phyloP scores from a whole-genome alignment of 2,888 invertebrate genomes.

The Chloroclystis v-ata region DNA sequence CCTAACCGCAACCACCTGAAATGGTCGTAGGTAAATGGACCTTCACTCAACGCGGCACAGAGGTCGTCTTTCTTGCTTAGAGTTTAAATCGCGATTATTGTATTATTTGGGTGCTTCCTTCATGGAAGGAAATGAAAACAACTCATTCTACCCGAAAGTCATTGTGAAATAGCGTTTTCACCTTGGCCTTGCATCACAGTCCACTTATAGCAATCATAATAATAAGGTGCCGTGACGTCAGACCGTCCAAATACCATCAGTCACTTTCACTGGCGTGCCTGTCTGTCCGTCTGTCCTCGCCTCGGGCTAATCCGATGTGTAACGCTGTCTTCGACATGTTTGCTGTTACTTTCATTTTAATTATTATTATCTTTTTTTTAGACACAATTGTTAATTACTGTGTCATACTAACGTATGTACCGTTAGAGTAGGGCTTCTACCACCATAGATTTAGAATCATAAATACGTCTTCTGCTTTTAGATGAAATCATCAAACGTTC shows the following conservation, averaged over 20 bases:
- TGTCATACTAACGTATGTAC: background rate
- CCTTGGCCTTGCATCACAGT: background rate
- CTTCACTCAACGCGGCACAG: no score
- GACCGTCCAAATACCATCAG: constrained; percentile 57
- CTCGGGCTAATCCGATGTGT: constrained; percentile 33
- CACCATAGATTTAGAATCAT: no score
- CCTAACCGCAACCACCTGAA: no score
- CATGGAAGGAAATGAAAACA: no score
- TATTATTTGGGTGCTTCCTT: no score
- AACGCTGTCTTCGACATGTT: constrained; percentile 23
- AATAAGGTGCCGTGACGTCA: constrained; percentile 50
- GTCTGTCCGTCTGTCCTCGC: constrained; percentile 38
- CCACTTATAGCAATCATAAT: constrained; percentile 16
- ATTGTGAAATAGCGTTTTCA: background rate
- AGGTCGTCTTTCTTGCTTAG: no score
- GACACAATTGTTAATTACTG: no score
- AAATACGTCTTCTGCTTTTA: no score
- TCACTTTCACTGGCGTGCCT: constrained; percentile 70
- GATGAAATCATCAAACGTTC: background rate
- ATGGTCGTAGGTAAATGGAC: no score
- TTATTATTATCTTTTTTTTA: no score
- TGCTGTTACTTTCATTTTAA: constrained; percentile 25
- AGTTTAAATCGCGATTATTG: no score
- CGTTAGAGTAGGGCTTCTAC: background rate
- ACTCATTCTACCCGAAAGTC: no score